A percentile compares a stretch with the other conserved stretches of the same genome.
These are phyloP conservation scores for Polylopha cassiicola DNA, from an alignment of 2,888 invertebrate genomes.

Conservation along the genomic window DNA sequence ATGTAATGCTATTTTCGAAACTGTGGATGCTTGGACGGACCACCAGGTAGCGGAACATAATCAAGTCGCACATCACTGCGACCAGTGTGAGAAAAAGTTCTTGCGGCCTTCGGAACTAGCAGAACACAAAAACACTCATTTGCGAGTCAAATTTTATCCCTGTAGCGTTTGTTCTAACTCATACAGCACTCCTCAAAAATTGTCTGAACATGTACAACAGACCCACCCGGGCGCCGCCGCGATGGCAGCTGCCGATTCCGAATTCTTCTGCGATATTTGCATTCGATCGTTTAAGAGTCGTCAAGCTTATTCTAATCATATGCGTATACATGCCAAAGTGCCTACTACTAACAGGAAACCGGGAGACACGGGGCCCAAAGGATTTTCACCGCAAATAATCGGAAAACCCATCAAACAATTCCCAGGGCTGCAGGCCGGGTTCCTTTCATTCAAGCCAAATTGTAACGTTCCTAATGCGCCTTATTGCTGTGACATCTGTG, in stretches of 20 bases:
- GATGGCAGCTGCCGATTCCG: constrained; percentile 41
- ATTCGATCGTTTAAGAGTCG: constrained; percentile 77
- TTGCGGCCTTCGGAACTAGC: constrained; percentile 77
- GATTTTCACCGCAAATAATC: constrained; percentile 64
- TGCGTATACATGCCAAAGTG: constrained; percentile 73
- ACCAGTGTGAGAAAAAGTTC: constrained; percentile 80
- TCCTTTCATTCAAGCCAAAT: constrained; percentile 57
- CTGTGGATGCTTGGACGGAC: constrained; percentile 75
- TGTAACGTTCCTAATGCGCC: constrained; percentile 68
- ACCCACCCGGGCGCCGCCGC: constrained; percentile 60
- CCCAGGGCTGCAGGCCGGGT: constrained; percentile 51
- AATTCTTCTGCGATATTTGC: constrained; percentile 77
- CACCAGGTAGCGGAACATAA: constrained; percentile 77
- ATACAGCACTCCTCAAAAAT: constrained; percentile 79
- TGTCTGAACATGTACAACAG: constrained; percentile 75
- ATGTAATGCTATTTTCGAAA: constrained; percentile 77
- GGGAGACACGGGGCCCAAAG: constrained; percentile 51
- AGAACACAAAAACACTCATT: constrained; percentile 81
- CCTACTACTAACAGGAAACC: constrained; percentile 71
- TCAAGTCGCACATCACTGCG: constrained; percentile 74
- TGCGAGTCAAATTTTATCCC: constrained; percentile 81
- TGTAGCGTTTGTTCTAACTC: constrained; percentile 77
- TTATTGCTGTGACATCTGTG: constrained; percentile 80
- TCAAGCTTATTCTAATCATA: constrained; percentile 74
- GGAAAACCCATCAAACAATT: constrained; percentile 64